phyloP scores from a whole-genome alignment of 2,888 invertebrate species.

The Venustoraphidia nigricollis region DNA sequence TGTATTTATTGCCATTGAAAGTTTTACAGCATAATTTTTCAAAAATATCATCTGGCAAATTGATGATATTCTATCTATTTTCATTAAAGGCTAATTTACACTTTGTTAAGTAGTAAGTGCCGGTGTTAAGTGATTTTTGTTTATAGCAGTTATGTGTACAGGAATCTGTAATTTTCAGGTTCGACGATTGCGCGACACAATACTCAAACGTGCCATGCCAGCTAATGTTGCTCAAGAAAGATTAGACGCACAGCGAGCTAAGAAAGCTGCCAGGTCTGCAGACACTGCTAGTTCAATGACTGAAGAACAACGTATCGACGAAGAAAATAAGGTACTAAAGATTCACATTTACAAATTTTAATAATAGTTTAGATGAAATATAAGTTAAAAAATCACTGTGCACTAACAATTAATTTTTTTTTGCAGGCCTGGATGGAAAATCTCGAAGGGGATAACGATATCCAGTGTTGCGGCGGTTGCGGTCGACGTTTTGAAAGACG shows the following conservation, averaged over 20 bases:
- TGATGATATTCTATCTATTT: too few species aligned
- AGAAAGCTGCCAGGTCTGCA: slow-evolving; percentile 26
- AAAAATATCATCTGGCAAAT: too few species aligned
- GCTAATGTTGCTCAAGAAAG: slow-evolving; percentile 1
- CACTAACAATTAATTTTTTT: slow-evolving; percentile 6
- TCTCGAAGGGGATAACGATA: slow-evolving; percentile 42
- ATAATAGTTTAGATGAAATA: too few species aligned
- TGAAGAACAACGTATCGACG: slow-evolving; percentile 30
- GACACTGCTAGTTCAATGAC: neutral
- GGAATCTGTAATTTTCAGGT: slow-evolving; percentile 22
- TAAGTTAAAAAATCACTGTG: too few species aligned
- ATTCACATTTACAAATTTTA: too few species aligned
- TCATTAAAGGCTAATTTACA: too few species aligned
- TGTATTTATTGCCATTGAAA: too few species aligned
- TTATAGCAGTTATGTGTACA: too few species aligned
- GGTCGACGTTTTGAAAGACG: slow-evolving; percentile 56
- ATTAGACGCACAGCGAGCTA: slow-evolving; percentile 8
- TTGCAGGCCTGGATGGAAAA: slow-evolving; percentile 45
- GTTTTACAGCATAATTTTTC: too few species aligned
- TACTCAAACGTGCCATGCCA: slow-evolving; percentile 40
- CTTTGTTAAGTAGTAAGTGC: too few species aligned
- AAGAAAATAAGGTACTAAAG: slow-evolving; percentile 37
- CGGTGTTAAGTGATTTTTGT: too few species aligned
- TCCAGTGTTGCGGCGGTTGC: slow-evolving; percentile 51
- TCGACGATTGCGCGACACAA: slow-evolving; percentile 45